Conservation (phyloP, 2,797 vertebrate species). For the Meda fulgida region DNA sequence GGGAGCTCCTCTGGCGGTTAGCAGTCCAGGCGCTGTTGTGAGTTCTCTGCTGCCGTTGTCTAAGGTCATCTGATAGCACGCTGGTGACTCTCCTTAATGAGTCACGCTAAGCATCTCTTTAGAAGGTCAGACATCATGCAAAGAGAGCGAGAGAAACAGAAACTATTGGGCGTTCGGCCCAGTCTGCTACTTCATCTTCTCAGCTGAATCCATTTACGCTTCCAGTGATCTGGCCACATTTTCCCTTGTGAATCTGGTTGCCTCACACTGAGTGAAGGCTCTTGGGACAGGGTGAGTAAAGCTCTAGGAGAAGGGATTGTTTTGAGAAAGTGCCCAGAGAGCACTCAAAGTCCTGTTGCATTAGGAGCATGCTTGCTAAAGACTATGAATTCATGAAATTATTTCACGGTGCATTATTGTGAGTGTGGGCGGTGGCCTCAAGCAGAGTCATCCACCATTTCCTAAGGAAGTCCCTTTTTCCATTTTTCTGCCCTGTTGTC, state of each 20-base stretch:
- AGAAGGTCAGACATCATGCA: constrained; percentile 84
- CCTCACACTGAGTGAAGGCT: constrained; percentile 40
- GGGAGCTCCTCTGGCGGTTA: constrained; percentile 78
- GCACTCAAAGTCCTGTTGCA: constrained; percentile 29
- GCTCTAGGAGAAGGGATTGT: constrained; percentile 50
- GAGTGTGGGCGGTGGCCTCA: constrained; percentile 15
- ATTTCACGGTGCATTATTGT: neutral
- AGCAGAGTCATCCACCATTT: constrained; percentile 5
- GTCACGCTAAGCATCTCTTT: constrained; percentile 80
- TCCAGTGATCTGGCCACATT: constrained; percentile 47
- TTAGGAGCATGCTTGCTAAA: constrained; percentile 17
- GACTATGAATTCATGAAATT: neutral
- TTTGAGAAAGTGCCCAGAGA: constrained; percentile 44
- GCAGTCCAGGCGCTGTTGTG: constrained; percentile 72
- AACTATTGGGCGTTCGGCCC: constrained; percentile 72
- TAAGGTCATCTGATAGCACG: constrained; percentile 84
- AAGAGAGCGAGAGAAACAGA: constrained; percentile 54
- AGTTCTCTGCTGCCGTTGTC: constrained; percentile 71
- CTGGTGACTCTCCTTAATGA: constrained; percentile 83
- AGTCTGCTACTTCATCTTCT: constrained; percentile 75
- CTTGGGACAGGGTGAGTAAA: constrained; percentile 39
- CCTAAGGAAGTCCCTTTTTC: constrained; percentile 61
- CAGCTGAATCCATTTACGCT: constrained; percentile 63
- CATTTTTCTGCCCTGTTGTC: constrained; percentile 69
- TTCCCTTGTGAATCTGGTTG: constrained; percentile 37